phyloP scores from a whole-genome alignment of 64 coral and sea anemone species.

The Montipora foliosa region DNA sequence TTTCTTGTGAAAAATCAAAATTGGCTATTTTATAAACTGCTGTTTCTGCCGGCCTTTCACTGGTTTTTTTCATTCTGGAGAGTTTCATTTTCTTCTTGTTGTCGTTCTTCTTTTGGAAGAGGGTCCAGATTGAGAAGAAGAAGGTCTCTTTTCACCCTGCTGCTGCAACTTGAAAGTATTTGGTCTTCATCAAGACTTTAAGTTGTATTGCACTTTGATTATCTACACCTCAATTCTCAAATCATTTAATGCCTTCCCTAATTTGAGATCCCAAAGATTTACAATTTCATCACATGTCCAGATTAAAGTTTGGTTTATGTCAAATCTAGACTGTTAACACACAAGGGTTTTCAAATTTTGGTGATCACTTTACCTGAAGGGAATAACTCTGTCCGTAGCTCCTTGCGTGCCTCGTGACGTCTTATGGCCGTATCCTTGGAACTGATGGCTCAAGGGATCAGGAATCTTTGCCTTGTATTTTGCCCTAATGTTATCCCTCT shows the following conservation, averaged over 20 bases:
- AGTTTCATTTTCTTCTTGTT: neutral
- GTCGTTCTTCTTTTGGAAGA: neutral
- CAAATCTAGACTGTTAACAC: neutral
- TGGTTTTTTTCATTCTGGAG: neutral
- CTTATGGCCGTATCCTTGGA: slow-evolving; percentile 33
- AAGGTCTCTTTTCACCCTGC: no score
- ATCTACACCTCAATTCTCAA: neutral
- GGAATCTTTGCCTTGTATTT: slow-evolving; percentile 25
- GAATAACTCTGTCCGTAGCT: neutral
- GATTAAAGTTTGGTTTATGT: neutral
- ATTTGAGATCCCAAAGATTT: neutral
- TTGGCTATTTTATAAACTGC: neutral
- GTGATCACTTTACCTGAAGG: neutral
- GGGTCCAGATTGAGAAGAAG: no score
- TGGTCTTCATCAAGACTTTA: neutral
- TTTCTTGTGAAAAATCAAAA: neutral
- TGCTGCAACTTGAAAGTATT: neutral
- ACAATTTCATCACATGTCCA: neutral
- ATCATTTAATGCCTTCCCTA: no score
- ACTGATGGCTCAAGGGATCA: slow-evolving; percentile 19
- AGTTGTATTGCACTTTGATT: neutral
- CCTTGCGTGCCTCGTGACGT: neutral
- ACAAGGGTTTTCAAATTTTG: neutral
- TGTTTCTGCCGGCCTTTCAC: neutral
- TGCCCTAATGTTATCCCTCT: neutral